phyloP scores from a whole-genome alignment of 2,797 vertebrate species.

The Miichthys miiuy region DNA sequence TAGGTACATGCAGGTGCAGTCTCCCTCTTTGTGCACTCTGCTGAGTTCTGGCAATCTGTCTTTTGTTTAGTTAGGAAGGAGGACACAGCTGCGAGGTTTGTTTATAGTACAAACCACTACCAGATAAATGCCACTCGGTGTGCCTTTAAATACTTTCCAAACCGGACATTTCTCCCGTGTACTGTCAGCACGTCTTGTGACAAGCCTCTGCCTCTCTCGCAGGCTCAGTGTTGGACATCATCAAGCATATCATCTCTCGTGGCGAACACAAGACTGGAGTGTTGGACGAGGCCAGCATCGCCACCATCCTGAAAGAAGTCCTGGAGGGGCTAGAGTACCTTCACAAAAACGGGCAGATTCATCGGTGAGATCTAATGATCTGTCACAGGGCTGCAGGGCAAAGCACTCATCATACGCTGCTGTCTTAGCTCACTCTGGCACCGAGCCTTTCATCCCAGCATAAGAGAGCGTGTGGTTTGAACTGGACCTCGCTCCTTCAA shows the following conservation, averaged over 20 bases:
- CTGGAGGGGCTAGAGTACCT: constrained; percentile 95
- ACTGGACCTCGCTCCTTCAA: constrained; percentile 60
- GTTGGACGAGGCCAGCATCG: constrained; percentile 93
- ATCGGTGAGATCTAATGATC: constrained; percentile 85
- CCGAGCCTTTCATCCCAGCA: constrained; percentile 35
- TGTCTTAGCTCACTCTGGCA: constrained; percentile 4
- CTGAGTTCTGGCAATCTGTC: background rate
- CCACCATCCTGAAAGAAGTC: constrained; percentile 93
- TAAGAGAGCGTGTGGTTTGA: constrained; percentile 31
- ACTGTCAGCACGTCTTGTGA: constrained; percentile 29
- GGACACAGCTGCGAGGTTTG: background rate
- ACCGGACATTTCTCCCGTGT: background rate
- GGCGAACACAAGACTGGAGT: constrained; percentile 95
- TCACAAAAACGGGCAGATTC: constrained; percentile 97
- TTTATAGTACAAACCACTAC: constrained; percentile 4
- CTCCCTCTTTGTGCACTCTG: background rate
- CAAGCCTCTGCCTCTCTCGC: constrained; percentile 33
- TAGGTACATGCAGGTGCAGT: background rate
- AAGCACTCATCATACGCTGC: background rate
- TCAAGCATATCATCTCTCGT: constrained; percentile 94
- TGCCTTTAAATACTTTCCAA: background rate
- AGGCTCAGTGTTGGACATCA: constrained; percentile 97
- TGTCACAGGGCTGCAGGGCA: background rate
- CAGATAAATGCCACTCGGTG: background rate
- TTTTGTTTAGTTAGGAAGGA: constrained; percentile 9